Percentiles rank a stretch among this genome's conserved stretches.
phyloP scores from a whole-genome alignment of 2,113 vertebrate genomes.

The Xiphias gladius region DNA sequence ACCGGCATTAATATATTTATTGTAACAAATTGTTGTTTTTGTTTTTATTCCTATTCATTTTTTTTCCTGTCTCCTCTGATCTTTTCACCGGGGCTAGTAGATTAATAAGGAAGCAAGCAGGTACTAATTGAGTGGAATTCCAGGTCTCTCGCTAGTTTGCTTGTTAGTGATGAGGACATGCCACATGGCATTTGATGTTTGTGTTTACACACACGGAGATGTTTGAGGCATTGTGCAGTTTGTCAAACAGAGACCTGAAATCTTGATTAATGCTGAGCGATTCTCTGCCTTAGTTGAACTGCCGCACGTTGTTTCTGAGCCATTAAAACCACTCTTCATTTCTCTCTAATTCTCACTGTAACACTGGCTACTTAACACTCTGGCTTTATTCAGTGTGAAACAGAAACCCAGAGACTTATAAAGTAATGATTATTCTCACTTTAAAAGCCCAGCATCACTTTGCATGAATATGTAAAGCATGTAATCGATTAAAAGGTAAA shows the following conservation, averaged over 20 bases:
- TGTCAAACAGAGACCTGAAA: slow-evolving; percentile 71
- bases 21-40: slow-evolving; percentile 77
- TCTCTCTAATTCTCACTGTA: slow-evolving; percentile 60
- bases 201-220: slow-evolving; percentile 74
- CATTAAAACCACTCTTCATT: slow-evolving; percentile 57
- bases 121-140: slow-evolving; percentile 83
- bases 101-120: slow-evolving; percentile 80
- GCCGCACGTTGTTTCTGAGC: slow-evolving; percentile 41
- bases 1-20: slow-evolving; percentile 83
- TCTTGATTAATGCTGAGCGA: slow-evolving; percentile 74
- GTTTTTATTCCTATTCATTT: slow-evolving; percentile 60
- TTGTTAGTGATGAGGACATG: slow-evolving; percentile 81
- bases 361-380: slow-evolving; percentile 59
- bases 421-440: slow-evolving; percentile 59
- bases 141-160: slow-evolving; percentile 80
- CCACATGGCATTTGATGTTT: slow-evolving; percentile 82
- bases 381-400: slow-evolving; percentile 59
- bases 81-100: slow-evolving; percentile 74
- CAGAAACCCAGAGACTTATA: slow-evolving; percentile 44
- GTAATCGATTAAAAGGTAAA: slow-evolving; percentile 68
- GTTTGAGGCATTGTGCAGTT: slow-evolving; percentile 75
- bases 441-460: slow-evolving; percentile 55
- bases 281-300: slow-evolving; percentile 57
- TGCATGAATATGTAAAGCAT: slow-evolving; percentile 65
- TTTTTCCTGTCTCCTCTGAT: slow-evolving; percentile 70